These are phyloP conservation scores for Ceramica pisi DNA, from an alignment of 2,888 invertebrate genomes.

Conservation along the genomic window DNA sequence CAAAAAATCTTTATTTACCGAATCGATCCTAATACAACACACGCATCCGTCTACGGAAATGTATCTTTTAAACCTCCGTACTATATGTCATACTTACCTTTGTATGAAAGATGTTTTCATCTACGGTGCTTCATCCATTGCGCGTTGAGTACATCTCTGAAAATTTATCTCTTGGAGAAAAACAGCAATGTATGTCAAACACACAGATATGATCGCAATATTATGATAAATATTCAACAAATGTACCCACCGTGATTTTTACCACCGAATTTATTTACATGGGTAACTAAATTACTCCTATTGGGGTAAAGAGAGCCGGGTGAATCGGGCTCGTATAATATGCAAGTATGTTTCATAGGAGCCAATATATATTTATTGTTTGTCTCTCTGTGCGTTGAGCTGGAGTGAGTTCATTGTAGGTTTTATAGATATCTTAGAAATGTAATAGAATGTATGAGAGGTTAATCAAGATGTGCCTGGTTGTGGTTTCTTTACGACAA, in stretches of 20 bases:
- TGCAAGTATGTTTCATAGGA: slow-evolving; percentile 65
- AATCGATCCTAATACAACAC: slow-evolving; percentile 66
- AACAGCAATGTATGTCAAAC: slow-evolving; percentile 47
- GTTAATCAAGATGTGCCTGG: slow-evolving; percentile 16
- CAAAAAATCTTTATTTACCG: slow-evolving; percentile 68
- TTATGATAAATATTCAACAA: slow-evolving; percentile 66
- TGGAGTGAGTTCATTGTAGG: slow-evolving; percentile 37
- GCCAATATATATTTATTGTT: slow-evolving; percentile 62
- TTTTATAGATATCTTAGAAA: slow-evolving; percentile 51
- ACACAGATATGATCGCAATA: slow-evolving; percentile 30
- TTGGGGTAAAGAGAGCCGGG: slow-evolving; percentile 67
- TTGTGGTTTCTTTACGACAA: slow-evolving; percentile 34
- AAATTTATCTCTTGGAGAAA: neutral
- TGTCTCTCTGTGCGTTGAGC: slow-evolving; percentile 40
- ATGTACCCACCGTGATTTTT: slow-evolving; percentile 74
- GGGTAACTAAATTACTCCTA: slow-evolving; percentile 78
- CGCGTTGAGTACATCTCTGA: neutral
- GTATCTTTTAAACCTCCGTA: slow-evolving; percentile 62
- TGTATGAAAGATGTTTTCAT: too few species aligned
- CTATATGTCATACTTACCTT: slow-evolving; percentile 32
- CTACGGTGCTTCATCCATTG: slow-evolving; percentile 17
- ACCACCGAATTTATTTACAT: slow-evolving; percentile 77
- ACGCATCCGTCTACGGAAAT: slow-evolving; percentile 66
- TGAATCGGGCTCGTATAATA: slow-evolving; percentile 55
- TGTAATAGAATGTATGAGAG: slow-evolving; percentile 16